phyloP scores from a whole-genome alignment of 92 coral and sea anemone species.

The Porites cylindrica region DNA sequence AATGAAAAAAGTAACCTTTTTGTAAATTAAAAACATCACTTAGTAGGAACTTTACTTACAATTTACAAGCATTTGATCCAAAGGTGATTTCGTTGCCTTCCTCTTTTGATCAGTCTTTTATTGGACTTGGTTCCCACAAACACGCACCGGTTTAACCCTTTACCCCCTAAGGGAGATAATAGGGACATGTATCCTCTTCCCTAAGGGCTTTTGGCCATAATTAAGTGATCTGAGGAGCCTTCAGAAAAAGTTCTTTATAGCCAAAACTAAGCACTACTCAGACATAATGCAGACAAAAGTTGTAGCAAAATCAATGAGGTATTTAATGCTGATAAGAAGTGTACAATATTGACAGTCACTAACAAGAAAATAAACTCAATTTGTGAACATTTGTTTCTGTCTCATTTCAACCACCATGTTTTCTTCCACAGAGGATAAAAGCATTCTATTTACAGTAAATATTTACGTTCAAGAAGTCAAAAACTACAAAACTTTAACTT shows the following conservation, averaged over 20 bases:
- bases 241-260: slow-evolving; percentile 8
- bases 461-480: slow-evolving; percentile 8
- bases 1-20: too few relatives aligned
- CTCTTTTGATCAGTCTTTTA: too few relatives aligned
- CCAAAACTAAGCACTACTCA: slow-evolving; percentile 15
- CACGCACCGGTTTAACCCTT: neutral
- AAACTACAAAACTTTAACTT: slow-evolving; percentile 1
- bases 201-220: slow-evolving; percentile 1
- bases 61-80: too few relatives aligned
- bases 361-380: slow-evolving; percentile 7
- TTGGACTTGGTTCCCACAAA: too few relatives aligned
- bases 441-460: slow-evolving; percentile 7
- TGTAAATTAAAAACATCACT: too few relatives aligned
- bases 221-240: slow-evolving; percentile 20
- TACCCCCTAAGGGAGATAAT: slow-evolving; percentile 17
- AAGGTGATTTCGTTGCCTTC: too few relatives aligned
- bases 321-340: slow-evolving; percentile 12
- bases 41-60: too few relatives aligned
- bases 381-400: slow-evolving; percentile 19
- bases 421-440: slow-evolving; percentile 15
- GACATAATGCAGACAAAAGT: slow-evolving; percentile 17
- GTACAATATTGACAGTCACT: neutral
- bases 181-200: slow-evolving; percentile 25
- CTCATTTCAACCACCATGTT: slow-evolving; percentile 6
- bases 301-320: slow-evolving; percentile 18